A percentile compares a stretch with the other conserved stretches of the same genome.
These are phyloP conservation scores for Hydropotes inermis DNA, from an alignment of 2,113 vertebrate genomes.

Conservation along the genomic window DNA sequence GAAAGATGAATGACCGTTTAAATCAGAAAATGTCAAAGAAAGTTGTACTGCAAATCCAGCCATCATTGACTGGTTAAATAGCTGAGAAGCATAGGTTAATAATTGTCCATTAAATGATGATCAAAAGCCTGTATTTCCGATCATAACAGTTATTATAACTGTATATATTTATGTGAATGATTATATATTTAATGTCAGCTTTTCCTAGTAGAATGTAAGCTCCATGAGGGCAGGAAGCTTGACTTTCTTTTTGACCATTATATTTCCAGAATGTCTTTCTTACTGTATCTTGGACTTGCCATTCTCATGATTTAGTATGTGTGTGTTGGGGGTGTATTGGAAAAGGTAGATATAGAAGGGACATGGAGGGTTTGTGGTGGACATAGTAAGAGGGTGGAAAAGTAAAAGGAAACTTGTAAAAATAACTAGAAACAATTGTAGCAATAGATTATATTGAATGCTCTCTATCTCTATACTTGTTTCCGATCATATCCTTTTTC, in stretches of 20 bases:
- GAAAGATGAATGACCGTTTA: background rate
- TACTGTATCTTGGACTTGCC: background rate
- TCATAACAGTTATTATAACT: background rate
- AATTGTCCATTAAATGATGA: background rate
- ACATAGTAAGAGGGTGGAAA: background rate
- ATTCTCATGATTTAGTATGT: background rate
- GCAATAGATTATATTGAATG: background rate
- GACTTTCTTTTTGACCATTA: background rate
- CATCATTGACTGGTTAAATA: background rate
- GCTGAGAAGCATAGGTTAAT: background rate
- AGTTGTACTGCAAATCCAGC: background rate
- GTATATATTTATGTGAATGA: background rate
- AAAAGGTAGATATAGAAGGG: background rate
- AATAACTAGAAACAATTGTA: background rate
- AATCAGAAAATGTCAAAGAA: background rate
- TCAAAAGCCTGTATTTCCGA: background rate
- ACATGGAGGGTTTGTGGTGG: background rate
- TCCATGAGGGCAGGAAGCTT: conserved; percentile 33
- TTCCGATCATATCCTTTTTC: background rate
- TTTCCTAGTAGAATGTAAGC: conserved; percentile 54
- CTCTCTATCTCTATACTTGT: background rate
- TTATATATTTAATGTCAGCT: background rate
- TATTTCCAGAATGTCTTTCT: background rate
- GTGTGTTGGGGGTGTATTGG: background rate
- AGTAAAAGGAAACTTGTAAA: background rate